Conservation (phyloP, 2,113 vertebrate genomes). For the Macquaria ambigua region DNA sequence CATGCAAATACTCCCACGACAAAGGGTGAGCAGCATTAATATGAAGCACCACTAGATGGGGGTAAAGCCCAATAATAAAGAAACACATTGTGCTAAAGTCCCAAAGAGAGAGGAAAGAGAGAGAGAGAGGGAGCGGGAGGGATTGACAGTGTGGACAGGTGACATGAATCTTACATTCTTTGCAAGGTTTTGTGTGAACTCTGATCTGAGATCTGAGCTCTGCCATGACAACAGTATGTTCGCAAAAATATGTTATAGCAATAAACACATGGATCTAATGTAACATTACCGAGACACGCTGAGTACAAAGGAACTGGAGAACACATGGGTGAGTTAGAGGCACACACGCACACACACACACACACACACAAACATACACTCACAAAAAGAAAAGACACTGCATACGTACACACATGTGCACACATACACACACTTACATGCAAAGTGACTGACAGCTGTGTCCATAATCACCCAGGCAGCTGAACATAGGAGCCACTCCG, state of each 20-base stretch:
- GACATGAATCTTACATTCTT: conserved; percentile 42
- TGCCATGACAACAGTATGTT: conserved; percentile 11
- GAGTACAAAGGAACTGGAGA: conserved; percentile 48
- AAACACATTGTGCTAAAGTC: not conserved
- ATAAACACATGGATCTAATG: conserved; percentile 46
- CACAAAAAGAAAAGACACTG: not conserved
- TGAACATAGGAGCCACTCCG: conserved; percentile 71
- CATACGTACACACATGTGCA: conserved; percentile 7
- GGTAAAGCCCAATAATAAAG: conserved; percentile 46
- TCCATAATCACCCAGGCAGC: conserved; percentile 78
- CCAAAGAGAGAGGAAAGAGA: not conserved
- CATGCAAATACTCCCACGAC: not conserved
- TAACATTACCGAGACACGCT: not conserved
- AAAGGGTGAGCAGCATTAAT: not conserved
- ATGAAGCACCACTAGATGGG: conserved; percentile 74
- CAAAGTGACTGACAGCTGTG: conserved; percentile 82
- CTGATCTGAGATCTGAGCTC: conserved; percentile 40
- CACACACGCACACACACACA: not conserved
- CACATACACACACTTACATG: conserved; percentile 47
- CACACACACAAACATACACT: conserved; percentile 24
- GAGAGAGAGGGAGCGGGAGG: not conserved
- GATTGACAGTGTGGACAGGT: conserved; percentile 23
- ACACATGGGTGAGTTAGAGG: conserved; percentile 16
- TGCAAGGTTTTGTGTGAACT: conserved; percentile 31
- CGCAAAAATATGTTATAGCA: conserved; percentile 9